Evolutionary conservation across 2,113 vertebrate species (phyloP).

Genomic region (Murina feae): DNA sequence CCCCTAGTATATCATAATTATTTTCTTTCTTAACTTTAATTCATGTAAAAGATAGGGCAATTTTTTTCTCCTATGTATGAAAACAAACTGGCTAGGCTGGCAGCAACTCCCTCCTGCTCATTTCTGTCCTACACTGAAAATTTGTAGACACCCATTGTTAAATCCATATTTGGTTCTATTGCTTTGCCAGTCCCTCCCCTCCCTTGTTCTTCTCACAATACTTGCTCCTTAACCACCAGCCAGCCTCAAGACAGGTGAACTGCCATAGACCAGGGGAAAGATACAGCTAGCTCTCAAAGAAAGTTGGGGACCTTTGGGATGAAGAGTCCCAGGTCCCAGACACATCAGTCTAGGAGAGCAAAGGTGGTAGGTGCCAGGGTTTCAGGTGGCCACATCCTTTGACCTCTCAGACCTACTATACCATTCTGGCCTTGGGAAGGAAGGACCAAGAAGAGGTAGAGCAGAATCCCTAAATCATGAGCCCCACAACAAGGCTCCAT

Average conservation of each 20-base stretch:
- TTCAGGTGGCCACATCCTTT: not conserved
- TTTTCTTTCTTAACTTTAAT: not conserved
- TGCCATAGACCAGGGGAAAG: not conserved
- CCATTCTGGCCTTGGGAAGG: too few species aligned
- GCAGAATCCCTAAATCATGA: not conserved
- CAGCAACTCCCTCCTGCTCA: not conserved
- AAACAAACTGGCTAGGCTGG: not conserved
- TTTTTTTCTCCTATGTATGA: not conserved
- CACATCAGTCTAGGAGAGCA: not conserved
- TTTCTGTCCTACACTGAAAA: not conserved
- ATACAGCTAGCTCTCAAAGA: not conserved
- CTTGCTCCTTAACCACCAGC: not conserved
- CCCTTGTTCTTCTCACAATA: accelerated
- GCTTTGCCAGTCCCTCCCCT: not conserved
- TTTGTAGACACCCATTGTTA: accelerated
- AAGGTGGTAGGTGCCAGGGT: not conserved
- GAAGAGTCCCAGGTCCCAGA: not conserved
- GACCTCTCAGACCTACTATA: accelerated
- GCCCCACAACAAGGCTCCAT: not conserved
- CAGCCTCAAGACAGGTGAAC: not conserved
- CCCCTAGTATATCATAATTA: too few species aligned
- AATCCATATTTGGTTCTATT: not conserved
- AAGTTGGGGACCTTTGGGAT: accelerated
- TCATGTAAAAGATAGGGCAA: not conserved
- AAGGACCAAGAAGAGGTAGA: not conserved